Evolutionary conservation across 1,140 invertebrate genomes (phyloP), one percentile per base, ranked within the genome.

Genomic region (Meloidogyne chitwoodi): DNA sequence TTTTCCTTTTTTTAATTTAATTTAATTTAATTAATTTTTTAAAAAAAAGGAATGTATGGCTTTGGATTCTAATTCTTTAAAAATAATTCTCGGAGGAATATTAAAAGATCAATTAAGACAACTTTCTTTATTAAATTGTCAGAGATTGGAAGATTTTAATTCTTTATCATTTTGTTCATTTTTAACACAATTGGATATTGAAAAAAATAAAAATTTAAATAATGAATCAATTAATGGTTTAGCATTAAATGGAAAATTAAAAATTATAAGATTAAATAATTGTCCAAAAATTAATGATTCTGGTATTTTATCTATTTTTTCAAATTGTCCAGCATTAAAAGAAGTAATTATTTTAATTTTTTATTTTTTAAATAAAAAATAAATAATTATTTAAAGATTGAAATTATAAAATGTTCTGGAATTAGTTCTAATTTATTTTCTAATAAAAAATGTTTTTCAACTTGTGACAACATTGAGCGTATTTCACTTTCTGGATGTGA

Each of bases 121-220:
- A 63, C 71, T 73, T 56, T 73, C 71, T 26, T 4, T 73, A 34
- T 38, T 73, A 27, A 73, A 73, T 31, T 73, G 71, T 31, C 56
- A 34, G 1, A 19, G 38, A 63, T 29, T 73, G 12, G 71, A 73
- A 16, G 29, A 73, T 19, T 63, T 73, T 27, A 31, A 26, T 31
- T 44, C 56, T 27, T 63, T 73, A 34, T 56, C 44, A 14, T 4
- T 56, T 26, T 73, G 71, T 24, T 27, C 41, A 10, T 41, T 12
- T 6, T 64, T 73, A 22, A 73, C 26, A 41, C 71, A 73, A 73
- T 34, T 73, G n/a, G 71, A 73, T 34, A 63, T 73, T 16, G 71
- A 73, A 56, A 73, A 34, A 29, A 64, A 24, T 63, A 65, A 31
- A 8, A 29, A 16, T n/a, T 61, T 72, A 24, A 38, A 70, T 26